Evolutionary conservation across 2,797 vertebrate genomes (phyloP), one percentile per base, ranked within the genome.

Genomic region (Poecilia velifera): DNA sequence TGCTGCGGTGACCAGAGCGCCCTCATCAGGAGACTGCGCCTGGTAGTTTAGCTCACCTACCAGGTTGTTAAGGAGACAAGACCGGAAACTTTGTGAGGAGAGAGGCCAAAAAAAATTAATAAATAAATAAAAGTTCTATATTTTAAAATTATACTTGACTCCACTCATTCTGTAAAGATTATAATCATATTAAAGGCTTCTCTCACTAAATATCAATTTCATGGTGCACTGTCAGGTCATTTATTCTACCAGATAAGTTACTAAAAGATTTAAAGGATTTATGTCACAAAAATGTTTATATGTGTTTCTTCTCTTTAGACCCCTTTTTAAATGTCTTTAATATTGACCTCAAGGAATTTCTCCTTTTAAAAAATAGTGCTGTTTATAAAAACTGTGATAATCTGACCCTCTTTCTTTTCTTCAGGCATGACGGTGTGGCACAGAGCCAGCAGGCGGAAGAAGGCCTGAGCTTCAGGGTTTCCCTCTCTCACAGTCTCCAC

Each of bases 1-100:
- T 6, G 98, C 97, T 10, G 98, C 98, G 0, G 97, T 99, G 71
- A 99, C 97, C 3, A 99, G 91, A 55, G 98, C 98, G 0, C 97
- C 97, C 84, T 99, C 98, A 7, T 99, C 98, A 9, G 98, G 98
- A 70, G 98, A 99, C 90, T 99, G 98, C 46, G 97, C 98, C 94
- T 99, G 98, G 86, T 99, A 99, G 66, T 92, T 80, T 1, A 99
- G 94, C 59, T 96, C 84, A 36, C 97, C 98, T 99, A 85, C 0
- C 64, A 59, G 41, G 53, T 75, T 3, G 82, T 68, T 18, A 9
- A 25, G 28, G 39, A 39, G 22, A 74, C 34, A 41, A 57, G 16
- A 73, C 3, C 36, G 10, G 6, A 25, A 4, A 12, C 6, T n/a
- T 14, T 28, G 3, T 39, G 34, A 39, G 28, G 9, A 34, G 31